Evolutionary conservation across 2,113 vertebrate genomes (phyloP).

Genomic region (Silurus glanis): DNA sequence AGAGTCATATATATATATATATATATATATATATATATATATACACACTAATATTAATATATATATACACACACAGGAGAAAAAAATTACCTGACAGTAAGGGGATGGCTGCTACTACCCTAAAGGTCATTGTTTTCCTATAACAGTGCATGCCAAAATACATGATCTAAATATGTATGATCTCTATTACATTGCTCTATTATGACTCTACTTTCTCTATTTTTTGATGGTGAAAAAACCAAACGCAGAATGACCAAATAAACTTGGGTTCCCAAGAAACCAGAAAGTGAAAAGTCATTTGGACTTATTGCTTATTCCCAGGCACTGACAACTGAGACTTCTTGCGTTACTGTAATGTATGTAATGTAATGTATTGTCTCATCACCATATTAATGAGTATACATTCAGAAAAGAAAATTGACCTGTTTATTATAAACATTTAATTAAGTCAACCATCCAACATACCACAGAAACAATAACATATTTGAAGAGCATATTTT

Average conservation of each 20-base stretch:
- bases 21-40: too few species aligned
- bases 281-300: not conserved
- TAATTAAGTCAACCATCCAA: not conserved
- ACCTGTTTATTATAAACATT: not conserved
- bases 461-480: not conserved
- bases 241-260: not conserved
- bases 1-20: too few species aligned
- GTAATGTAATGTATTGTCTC: not conserved
- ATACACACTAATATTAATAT: too few species aligned
- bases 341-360: not conserved
- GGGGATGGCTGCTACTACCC: not conserved
- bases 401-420: not conserved
- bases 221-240: not conserved
- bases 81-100: not conserved
- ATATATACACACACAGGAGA: too few species aligned
- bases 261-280: not conserved
- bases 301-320: not conserved
- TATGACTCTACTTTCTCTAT: not conserved
- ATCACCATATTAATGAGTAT: not conserved
- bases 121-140: not conserved
- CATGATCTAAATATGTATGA: too few species aligned
- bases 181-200: too few species aligned
- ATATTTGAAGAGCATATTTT: not conserved
- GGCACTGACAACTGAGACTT: not conserved
- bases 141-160: too few species aligned